A percentile compares a stretch with the other conserved stretches of the same genome.
These are phyloP conservation scores for Leucophenga montana DNA, from an alignment of 2,888 invertebrate species.

Conservation along the genomic window DNA sequence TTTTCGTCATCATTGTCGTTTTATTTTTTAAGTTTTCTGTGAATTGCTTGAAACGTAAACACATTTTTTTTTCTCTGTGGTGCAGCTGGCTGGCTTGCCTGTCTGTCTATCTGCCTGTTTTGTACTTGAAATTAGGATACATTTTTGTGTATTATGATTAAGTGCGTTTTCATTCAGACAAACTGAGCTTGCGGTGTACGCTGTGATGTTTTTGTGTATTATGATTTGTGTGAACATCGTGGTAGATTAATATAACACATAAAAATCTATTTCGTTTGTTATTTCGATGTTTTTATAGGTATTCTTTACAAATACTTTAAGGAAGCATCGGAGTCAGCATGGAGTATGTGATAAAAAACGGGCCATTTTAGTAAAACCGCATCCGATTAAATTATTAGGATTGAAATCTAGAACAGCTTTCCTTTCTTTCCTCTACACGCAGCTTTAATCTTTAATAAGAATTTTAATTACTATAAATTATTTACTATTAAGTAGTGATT, in stretches of 20 bases:
- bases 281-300: no score
- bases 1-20: slow-evolving; percentile 48
- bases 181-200: slow-evolving; percentile 11
- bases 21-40: slow-evolving; percentile 41
- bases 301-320: no score
- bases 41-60: slow-evolving; percentile 53
- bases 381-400: no score
- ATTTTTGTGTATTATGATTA: background rate
- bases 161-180: no score
- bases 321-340: no score
- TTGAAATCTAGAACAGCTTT: no score
- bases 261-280: background rate
- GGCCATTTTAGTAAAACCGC: no score
- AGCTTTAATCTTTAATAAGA: no score
- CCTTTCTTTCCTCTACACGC: no score
- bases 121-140: slow-evolving; percentile 62
- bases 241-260: background rate
- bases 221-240: slow-evolving; percentile 26
- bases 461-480: no score
- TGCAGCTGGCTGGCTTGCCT: background rate
- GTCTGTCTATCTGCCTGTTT: slow-evolving; percentile 1
- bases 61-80: slow-evolving; percentile 22
- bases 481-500: no score
- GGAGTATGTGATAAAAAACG: no score
- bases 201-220: slow-evolving; percentile 50